Evolutionary conservation across 1,140 invertebrate species (phyloP), one percentile per base, ranked within the genome.

Genomic region (Armadillidium nasatum): DNA sequence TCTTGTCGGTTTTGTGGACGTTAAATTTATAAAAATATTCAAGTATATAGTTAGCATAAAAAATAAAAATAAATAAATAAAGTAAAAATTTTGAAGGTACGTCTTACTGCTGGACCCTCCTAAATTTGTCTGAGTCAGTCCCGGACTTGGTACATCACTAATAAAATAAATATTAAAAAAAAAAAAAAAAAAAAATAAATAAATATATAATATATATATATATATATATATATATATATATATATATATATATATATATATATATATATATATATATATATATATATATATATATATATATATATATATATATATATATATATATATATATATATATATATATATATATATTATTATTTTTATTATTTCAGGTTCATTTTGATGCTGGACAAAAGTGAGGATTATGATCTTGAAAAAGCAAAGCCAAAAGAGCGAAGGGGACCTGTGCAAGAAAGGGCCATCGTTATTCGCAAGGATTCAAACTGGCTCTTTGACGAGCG

Each of bases 401-500:
- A 76, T 44, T 80, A 80, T 72, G 75, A 69, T 45, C 74, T 80
- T 50, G 75, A 78, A 75, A 74, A 45, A 0, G 79, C 79, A 10
- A 22, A 11, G 22, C 72, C 75, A 4, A 43, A 50, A 22, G 15
- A 44, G 3, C 77, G 46, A 0, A 46, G 69, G 9, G 79, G 76
- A 10, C 76, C 79, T 15, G 79, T 80, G 22, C 73, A 67, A 44
- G 79, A 80, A 69, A 78, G 77, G 72, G 76, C 74, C n/a, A 71
- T 80, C 13, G 79, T 80, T n/a, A 76, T 77, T 4, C 76, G 75
- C 21, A 78, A 76, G 43, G 77, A 80, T 72, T 80, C 79, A 44
- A 67, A 73, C 69, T 80, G 79, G 79, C 79, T 80, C 44, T 75
- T 73, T 72, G 79, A 80, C 23, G 79, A 80, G 43, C 22, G 78